Base-by-base conservation (phyloP, 1,140 invertebrate genomes). In the Zaprionus kolodkinae region DNA sequence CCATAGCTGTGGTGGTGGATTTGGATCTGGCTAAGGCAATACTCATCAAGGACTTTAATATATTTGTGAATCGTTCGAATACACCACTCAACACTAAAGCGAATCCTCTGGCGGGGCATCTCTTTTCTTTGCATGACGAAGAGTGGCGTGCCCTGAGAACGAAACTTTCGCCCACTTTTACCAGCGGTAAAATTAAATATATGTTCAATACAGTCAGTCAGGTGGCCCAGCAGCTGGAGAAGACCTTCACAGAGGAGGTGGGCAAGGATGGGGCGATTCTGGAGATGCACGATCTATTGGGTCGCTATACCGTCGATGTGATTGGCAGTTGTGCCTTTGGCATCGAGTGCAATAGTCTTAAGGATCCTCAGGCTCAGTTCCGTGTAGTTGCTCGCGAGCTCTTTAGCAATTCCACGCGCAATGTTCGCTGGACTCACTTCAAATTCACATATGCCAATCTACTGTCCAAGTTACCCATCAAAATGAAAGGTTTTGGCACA, bases 301-400 rank as follows among this genome's bases (percentile, higher is more conserved):
- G 78, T 6, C 59, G 78, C 48, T 92, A 67, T 35, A 81, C 78
- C 0, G 67, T 76, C 6, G 86, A 91, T 59, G 74, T 79, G 0
- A 94, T 95, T 30, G 94, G 94, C 0, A 94, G 93, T 35, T 93
- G 94, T 15, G 94, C 94, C 10, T 95, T 95, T 86, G 95, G 95
- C 0, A 92, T 95, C 0, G 92, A 95, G 27, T 93, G 93, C 68
- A 94, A 95, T 60, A 93, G 93, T 38, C 57, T 81, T 3, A 50
- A 63, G 15, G 91, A 94, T 78, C 82, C 93, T 0, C 84, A 94
- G 13, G 92, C 93, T 0, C 92, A 94, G 74, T 95, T 95, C 85
- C 40, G 68, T 0, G 48, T 52, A 0, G 1, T 61, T 17, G 72
- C 30, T 0, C 63, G 55, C 9, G 9, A 78, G 9, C 30, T 78